Evolutionary conservation across 35 echinoderm and acorn worm genomes (phyloP).

Genomic region (Amphiura filiformis): DNA sequence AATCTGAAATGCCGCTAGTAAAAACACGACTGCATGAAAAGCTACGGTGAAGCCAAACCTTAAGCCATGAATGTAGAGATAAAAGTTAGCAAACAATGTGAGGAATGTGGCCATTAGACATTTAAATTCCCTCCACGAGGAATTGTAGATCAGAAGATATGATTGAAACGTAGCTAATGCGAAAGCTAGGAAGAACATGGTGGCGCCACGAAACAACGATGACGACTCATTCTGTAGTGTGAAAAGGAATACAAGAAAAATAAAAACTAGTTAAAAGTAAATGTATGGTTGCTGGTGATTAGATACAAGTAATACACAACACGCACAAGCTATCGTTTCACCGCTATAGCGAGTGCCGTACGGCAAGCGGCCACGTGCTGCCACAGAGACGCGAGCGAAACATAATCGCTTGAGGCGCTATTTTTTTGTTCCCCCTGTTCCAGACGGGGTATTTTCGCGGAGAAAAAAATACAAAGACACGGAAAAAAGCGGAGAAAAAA

Average conservation of each 20-base stretch:
- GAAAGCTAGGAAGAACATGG: conserved; percentile 1
- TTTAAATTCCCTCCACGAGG: conserved; percentile 13
- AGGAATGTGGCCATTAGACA: neutral
- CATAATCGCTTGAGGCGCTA: too few relatives aligned
- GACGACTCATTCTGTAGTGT: conserved; percentile 18
- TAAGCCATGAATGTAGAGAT: conserved; percentile 34
- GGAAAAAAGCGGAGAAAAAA: too few relatives aligned
- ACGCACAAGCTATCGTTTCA: too few relatives aligned
- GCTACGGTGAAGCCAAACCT: conserved; percentile 26
- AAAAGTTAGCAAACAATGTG: neutral
- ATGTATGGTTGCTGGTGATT: too few relatives aligned
- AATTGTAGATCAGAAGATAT: conserved; percentile 11
- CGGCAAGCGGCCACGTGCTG: too few relatives aligned
- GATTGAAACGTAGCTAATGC: conserved; percentile 13
- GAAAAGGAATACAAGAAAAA: neutral
- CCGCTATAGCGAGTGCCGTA: too few relatives aligned
- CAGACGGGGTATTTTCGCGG: too few relatives aligned
- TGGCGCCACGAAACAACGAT: neutral
- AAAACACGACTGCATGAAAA: conserved; percentile 17
- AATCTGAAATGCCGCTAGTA: conserved; percentile 25
- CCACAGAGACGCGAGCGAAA: too few relatives aligned
- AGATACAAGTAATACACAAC: too few relatives aligned
- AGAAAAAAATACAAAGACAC: too few relatives aligned
- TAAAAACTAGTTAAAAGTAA: neutral
- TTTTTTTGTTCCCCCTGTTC: too few relatives aligned